A percentile compares a stretch with the other conserved stretches of the same genome.
Evolutionary conservation across 2,888 invertebrate genomes (phyloP).

Genomic region (Pterobdella sp.): DNA sequence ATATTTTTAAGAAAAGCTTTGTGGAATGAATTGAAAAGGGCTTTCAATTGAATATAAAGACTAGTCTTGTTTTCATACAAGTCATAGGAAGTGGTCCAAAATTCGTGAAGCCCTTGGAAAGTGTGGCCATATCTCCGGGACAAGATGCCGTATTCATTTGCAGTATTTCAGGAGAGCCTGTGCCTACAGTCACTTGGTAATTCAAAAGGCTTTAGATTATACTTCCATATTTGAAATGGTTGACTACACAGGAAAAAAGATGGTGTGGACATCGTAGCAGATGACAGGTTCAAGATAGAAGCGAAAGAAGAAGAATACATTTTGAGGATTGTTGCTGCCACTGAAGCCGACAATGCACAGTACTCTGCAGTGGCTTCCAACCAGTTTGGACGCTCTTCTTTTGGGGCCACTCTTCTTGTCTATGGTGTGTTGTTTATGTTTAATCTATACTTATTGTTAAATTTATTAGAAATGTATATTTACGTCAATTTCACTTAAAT

Average conservation of each 20-base stretch:
- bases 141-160: conserved; percentile 19
- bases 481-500: no score
- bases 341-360: conserved; percentile 12
- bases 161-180: conserved; percentile 20
- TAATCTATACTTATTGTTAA: no score
- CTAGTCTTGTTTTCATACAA: no score
- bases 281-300: conserved; percentile 8
- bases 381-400: conserved; percentile 15
- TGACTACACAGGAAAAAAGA: conserved; percentile 17
- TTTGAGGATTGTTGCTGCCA: neutral
- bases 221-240: no score
- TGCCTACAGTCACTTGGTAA: conserved; percentile 19
- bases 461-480: no score
- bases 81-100: conserved; percentile 14
- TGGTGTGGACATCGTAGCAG: neutral
- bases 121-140: conserved; percentile 1
- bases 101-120: conserved; percentile 20
- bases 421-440: conserved; percentile 1
- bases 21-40: no score
- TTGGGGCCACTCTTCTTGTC: conserved; percentile 14
- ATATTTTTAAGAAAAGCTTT: no score
- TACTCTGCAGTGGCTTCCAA: conserved; percentile 19
- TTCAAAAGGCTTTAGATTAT: neutral
- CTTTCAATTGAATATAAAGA: no score
- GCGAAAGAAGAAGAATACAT: neutral